Base-by-base conservation (phyloP, 2,888 invertebrate species). In the Venusia cambrica region DNA sequence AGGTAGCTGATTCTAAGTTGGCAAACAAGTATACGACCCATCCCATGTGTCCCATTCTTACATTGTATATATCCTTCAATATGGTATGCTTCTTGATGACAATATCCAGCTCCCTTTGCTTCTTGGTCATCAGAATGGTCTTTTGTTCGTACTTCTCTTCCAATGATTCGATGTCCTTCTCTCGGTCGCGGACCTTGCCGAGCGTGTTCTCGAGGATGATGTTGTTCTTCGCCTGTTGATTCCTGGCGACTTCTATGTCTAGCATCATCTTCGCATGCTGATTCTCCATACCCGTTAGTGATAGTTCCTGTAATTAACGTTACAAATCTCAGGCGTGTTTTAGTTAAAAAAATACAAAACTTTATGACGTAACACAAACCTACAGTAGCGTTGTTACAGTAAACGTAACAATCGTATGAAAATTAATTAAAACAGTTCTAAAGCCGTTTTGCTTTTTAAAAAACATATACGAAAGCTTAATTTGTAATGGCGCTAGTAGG, bases 181-280 rank as follows among this genome's bases (percentile, higher is more conserved):
- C 83, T 5, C 68, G 66, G n/a, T 50, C 66, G 22, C 65, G 52
- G 24, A 80, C 78, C 35, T 68, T 63, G 1, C 45, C 55, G 4
- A 63, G 38, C 15, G 35, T 68, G 33, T 80, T 75, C 46, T 89
- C 68, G 4, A 78, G 45, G 1, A 65, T 19, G 1, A 32, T 19
- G n/a, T 67, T 65, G 48, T 83, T 83, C 53, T 57, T 80, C 21
- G 51, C 78, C 57, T 66, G 88, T 21, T 54, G 75, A 47, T 55
- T 87, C 38, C 69, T 73, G 36, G 79, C 83, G 44, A 80, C 85
- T 55, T 91, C 92, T 32, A 89, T 89, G 58, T 91, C 91, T 45
- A 85, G 74, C 62, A 89, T 67, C 35, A 88, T 63, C 45, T 87
- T 88, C 0, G 90, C 90, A 49, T 89, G 89, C 16, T 84, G 76